Conservation (phyloP, 2,797 vertebrate genomes). For the Betta splendens region DNA sequence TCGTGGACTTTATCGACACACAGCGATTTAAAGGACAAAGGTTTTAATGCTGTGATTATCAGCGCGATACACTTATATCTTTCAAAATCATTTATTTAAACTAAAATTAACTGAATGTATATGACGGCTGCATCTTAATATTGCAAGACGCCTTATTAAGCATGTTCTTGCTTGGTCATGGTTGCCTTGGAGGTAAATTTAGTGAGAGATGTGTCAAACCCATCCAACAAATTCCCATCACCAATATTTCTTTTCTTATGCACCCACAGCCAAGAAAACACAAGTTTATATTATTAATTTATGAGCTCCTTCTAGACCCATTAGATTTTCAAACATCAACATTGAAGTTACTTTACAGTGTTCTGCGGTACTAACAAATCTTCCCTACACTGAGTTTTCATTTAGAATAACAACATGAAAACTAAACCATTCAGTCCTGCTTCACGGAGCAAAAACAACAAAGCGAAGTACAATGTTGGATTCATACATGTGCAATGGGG, state of each 20-base stretch:
- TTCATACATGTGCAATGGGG: constrained; percentile 66
- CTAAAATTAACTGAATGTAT: constrained; percentile 36
- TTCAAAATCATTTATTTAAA: too few relatives aligned
- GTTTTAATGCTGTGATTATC: too few relatives aligned
- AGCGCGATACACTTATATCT: constrained; percentile 40
- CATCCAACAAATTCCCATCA: constrained; percentile 40
- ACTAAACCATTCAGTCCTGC: constrained; percentile 34
- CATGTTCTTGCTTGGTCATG: constrained; percentile 33
- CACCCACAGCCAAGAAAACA: constrained; percentile 19
- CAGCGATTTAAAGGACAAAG: constrained; percentile 56
- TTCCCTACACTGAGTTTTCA: constrained; percentile 29
- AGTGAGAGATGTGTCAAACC: constrained; percentile 40
- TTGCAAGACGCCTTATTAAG: constrained; percentile 25
- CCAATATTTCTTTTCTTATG: constrained; percentile 33
- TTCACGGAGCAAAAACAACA: constrained; percentile 59
- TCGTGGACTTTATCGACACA: constrained; percentile 48
- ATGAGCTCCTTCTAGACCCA: constrained; percentile 43
- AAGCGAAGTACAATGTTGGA: constrained; percentile 54
- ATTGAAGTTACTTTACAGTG: constrained; percentile 44
- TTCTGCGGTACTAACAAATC: constrained; percentile 56
- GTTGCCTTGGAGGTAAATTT: constrained; percentile 44
- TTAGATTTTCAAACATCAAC: constrained; percentile 60
- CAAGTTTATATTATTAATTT: constrained; percentile 55
- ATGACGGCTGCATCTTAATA: constrained; percentile 36
- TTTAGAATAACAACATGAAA: constrained; percentile 54